Evolutionary conservation across 2,888 invertebrate genomes (phyloP).

Genomic region (Pterostichus madidus): DNA sequence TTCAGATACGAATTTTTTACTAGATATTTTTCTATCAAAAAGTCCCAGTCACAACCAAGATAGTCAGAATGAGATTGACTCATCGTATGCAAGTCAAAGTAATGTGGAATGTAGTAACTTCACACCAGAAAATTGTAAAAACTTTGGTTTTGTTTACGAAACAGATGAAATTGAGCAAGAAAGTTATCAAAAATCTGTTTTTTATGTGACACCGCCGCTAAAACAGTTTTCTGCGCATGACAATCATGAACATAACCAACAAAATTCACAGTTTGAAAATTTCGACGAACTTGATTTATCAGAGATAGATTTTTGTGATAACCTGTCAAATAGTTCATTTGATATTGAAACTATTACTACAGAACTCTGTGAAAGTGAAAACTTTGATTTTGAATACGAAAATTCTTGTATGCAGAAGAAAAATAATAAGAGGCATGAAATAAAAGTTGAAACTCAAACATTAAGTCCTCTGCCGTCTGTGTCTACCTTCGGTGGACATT

Average conservation of each 20-base stretch:
- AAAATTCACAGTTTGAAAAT: slow-evolving; percentile 8
- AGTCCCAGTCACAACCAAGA: not conserved
- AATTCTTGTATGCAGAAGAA: slow-evolving; percentile 68
- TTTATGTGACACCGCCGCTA: slow-evolving; percentile 53
- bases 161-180: slow-evolving; percentile 41
- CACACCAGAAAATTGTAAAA: slow-evolving; percentile 1
- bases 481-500: slow-evolving; percentile 59
- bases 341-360: slow-evolving; percentile 70
- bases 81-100: slow-evolving; percentile 16
- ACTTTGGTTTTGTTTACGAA: slow-evolving; percentile 50
- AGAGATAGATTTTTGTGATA: slow-evolving; percentile 73
- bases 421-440: not conserved
- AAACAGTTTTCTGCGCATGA: slow-evolving; percentile 51
- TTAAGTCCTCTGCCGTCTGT: slow-evolving; percentile 56
- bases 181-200: slow-evolving; percentile 27
- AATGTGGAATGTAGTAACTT: not conserved
- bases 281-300: slow-evolving; percentile 67
- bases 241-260: slow-evolving; percentile 6
- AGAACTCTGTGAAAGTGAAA: slow-evolving; percentile 57
- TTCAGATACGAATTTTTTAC: slow-evolving; percentile 56
- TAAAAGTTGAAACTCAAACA: slow-evolving; percentile 13
- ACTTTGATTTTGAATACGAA: slow-evolving; percentile 70
- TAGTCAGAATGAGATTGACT: not conserved
- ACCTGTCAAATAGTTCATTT: slow-evolving; percentile 72
- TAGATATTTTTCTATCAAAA: slow-evolving; percentile 60